phyloP scores from a whole-genome alignment of 2,797 vertebrate genomes.

The Paratrypauchen microcephalus region DNA sequence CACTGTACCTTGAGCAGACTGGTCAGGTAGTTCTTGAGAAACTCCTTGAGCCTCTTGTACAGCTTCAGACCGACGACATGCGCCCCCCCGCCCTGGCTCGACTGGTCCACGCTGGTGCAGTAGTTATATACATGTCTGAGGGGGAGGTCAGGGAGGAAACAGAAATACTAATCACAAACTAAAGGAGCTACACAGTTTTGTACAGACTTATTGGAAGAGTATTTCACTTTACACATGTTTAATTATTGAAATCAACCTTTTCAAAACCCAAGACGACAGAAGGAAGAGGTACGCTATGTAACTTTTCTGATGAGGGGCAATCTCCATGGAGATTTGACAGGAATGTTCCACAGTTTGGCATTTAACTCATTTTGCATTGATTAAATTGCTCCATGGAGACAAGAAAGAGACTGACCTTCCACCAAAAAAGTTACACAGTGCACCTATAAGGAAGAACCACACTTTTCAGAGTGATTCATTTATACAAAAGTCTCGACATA shows the following conservation, averaged over 20 bases:
- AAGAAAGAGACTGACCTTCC: too few relatives aligned
- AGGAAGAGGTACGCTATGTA: too few relatives aligned
- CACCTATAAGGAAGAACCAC: too few relatives aligned
- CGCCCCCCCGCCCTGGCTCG: constrained; percentile 93
- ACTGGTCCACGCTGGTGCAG: constrained; percentile 98
- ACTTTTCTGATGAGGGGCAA: too few relatives aligned
- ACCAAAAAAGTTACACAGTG: too few relatives aligned
- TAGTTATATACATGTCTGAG: constrained; percentile 98
- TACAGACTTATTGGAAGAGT: background rate
- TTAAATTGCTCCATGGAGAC: too few relatives aligned
- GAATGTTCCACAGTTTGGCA: too few relatives aligned
- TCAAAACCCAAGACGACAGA: too few relatives aligned
- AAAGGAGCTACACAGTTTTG: background rate
- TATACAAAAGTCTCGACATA: too few relatives aligned
- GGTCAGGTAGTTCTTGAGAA: constrained; percentile 97
- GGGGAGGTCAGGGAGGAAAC: constrained; percentile 74
- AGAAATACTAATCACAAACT: background rate
- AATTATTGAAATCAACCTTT: background rate
- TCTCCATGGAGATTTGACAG: too few relatives aligned
- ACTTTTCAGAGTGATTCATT: too few relatives aligned
- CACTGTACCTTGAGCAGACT: constrained; percentile 89
- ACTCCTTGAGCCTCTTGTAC: constrained; percentile 98
- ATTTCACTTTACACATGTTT: background rate
- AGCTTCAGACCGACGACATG: constrained; percentile 98
- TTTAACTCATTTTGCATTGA: too few relatives aligned